Evolutionary conservation across 2,797 vertebrate species (phyloP).

Genomic region (Eutrigla gurnardus): DNA sequence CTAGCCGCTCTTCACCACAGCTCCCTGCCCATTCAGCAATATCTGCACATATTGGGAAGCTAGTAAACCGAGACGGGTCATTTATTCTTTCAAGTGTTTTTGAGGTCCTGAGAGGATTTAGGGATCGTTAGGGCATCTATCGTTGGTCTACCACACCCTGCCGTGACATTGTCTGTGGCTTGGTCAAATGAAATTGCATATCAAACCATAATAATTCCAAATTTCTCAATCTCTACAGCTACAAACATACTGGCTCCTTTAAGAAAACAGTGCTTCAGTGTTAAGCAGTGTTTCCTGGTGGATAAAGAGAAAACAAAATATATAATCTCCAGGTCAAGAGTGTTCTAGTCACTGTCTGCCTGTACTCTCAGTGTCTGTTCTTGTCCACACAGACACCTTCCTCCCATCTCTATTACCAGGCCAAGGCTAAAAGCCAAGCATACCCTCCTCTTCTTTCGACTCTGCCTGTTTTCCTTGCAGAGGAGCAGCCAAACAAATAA

Average conservation of each 20-base stretch:
- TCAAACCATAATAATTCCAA: slow-evolving; percentile 66
- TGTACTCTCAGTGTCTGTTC: slow-evolving; percentile 47
- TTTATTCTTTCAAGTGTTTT: slow-evolving; percentile 77
- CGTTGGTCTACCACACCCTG: slow-evolving; percentile 68
- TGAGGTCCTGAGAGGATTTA: slow-evolving; percentile 61
- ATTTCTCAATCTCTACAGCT: slow-evolving; percentile 37
- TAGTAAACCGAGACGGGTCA: slow-evolving; percentile 72
- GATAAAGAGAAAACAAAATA: slow-evolving; percentile 12
- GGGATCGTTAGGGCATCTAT: slow-evolving; percentile 73
- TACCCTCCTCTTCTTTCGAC: slow-evolving; percentile 17
- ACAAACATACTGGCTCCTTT: neutral
- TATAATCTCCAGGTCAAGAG: slow-evolving; percentile 42
- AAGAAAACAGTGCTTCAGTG: slow-evolving; percentile 14
- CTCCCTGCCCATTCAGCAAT: slow-evolving; percentile 75
- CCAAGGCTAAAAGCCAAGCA: slow-evolving; percentile 45
- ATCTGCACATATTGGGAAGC: slow-evolving; percentile 64
- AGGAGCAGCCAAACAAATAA: slow-evolving; percentile 62
- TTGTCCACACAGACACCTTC: slow-evolving; percentile 39
- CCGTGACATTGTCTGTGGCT: slow-evolving; percentile 75
- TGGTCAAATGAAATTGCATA: slow-evolving; percentile 73
- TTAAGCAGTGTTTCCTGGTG: slow-evolving; percentile 17
- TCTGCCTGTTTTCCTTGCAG: slow-evolving; percentile 32
- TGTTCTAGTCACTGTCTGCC: slow-evolving; percentile 46
- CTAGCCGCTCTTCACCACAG: slow-evolving; percentile 53
- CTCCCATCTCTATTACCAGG: slow-evolving; percentile 51